A percentile compares a stretch with the other conserved stretches of the same genome.
Conservation (phyloP, 2,888 invertebrate species). For the Agonopterix subpropinquella region DNA sequence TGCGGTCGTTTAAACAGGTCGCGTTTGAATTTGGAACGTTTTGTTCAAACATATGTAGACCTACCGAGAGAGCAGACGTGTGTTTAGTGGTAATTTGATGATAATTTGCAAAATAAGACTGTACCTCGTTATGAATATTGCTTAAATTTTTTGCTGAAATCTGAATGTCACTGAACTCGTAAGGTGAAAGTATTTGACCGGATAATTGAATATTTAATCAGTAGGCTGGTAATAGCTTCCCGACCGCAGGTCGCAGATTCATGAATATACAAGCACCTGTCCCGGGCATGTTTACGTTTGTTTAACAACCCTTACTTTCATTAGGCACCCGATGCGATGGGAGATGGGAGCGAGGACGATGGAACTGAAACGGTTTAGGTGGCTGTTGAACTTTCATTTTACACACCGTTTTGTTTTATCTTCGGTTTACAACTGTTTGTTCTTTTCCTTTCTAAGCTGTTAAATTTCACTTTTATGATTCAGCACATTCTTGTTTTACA, state of each 20-base stretch:
- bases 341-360: constrained; percentile 2
- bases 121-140: constrained; percentile 21
- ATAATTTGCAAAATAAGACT: constrained; percentile 42
- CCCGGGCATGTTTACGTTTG: constrained; percentile 9
- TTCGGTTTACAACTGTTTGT: background rate
- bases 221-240: constrained; percentile 18
- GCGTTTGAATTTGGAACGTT: constrained; percentile 49
- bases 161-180: constrained; percentile 44
- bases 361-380: constrained; percentile 12
- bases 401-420: background rate
- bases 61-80: constrained; percentile 41
- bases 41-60: constrained; percentile 37
- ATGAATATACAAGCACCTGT: constrained; percentile 42
- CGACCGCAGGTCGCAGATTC: constrained; percentile 23
- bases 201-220: constrained; percentile 54
- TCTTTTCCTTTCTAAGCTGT: background rate
- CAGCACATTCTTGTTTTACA: too few relatives aligned
- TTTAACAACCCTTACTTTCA: constrained; percentile 16
- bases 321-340: constrained; percentile 1
- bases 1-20: constrained; percentile 27
- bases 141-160: constrained; percentile 25
- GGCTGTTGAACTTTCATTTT: constrained; percentile 15
- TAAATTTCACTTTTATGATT: background rate
- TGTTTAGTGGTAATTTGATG: constrained; percentile 49
- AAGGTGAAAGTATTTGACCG: constrained; percentile 41